Evolutionary conservation across 2,888 invertebrate genomes (phyloP), one percentile per base, ranked within the genome.

Genomic region (Gymnosoma rotundatum): DNA sequence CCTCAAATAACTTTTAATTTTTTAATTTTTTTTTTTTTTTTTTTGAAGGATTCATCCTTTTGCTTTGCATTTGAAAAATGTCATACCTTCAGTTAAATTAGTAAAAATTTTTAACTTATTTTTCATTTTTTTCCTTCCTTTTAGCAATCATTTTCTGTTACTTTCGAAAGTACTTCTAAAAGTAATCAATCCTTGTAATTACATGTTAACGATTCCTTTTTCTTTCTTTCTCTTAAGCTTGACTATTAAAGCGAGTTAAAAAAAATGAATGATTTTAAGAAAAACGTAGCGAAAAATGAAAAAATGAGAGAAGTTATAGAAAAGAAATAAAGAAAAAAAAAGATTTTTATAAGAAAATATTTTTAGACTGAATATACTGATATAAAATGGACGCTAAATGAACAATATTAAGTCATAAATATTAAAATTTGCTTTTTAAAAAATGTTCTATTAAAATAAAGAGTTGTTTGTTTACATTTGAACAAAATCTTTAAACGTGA

Each of bases 111-210:
- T 63, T 20, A 45, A 73, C 14, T 52, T 52, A 18, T 7, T 20
- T 52, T 52, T 20, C 18, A 74, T 64, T 54, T 88, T 42, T 38
- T 42, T 42, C 12, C 42, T 42, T 12, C 1, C 12, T 2, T 42
- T 42, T 42, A 42, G 12, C 42, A 42, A 42, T 42, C 42, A 42
- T 42, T 88, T 88, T 87, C 84, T 86, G 54, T 78, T 63, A 64
- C 69, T 80, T 86, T 85, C 86, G 86, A 88, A 88, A 90, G 88
- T 89, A 90, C 90, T 90, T 90, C 89, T 89, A 89, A 89, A 89
- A 89, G 90, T 90, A 90, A 90, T 90, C 91, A 91, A 90, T 90
- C 90, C 91, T 91, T 90, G 90, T 91, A 90, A 91, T 90, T 90
- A 90, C 89, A 89, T 90, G 87, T 86, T 89, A 88, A 86, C 86